Conservation (phyloP, 2,797 vertebrate genomes). For the Malurus leucopterus region DNA sequence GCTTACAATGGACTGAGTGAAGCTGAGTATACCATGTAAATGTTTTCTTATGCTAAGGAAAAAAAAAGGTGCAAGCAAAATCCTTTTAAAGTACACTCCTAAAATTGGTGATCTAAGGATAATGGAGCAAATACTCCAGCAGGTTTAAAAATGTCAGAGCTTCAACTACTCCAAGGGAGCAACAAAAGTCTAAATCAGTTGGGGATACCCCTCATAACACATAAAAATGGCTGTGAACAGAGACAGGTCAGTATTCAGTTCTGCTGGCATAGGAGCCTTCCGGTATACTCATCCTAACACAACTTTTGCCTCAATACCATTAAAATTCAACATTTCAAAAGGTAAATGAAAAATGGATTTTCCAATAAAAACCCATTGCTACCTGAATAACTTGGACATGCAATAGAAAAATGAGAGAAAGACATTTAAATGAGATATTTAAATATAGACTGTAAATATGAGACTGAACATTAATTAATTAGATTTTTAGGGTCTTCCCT, state of each 20-base stretch:
- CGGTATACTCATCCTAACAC: neutral
- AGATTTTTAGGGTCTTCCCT: neutral
- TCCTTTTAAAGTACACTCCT: neutral
- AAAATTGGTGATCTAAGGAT: neutral
- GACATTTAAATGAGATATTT: slow-evolving; percentile 37
- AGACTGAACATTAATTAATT: slow-evolving; percentile 26
- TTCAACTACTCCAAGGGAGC: neutral
- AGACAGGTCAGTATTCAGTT: neutral
- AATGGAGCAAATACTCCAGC: slow-evolving; percentile 8
- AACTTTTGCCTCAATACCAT: neutral
- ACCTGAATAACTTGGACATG: neutral
- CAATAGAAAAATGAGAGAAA: neutral
- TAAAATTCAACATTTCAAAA: neutral
- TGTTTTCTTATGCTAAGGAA: neutral
- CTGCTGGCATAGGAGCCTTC: neutral
- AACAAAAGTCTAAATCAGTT: neutral
- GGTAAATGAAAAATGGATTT: slow-evolving; percentile 19
- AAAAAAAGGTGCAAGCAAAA: neutral
- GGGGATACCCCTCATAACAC: neutral
- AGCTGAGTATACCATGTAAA: neutral
- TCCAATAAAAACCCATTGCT: slow-evolving; percentile 21
- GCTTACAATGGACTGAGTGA: neutral
- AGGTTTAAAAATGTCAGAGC: slow-evolving; percentile 16
- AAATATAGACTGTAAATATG: slow-evolving; percentile 30
- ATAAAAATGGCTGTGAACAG: neutral